Evolutionary conservation across 2,888 invertebrate species (phyloP), one percentile per base, ranked within the genome.

Genomic region (Plutella xylostella): DNA sequence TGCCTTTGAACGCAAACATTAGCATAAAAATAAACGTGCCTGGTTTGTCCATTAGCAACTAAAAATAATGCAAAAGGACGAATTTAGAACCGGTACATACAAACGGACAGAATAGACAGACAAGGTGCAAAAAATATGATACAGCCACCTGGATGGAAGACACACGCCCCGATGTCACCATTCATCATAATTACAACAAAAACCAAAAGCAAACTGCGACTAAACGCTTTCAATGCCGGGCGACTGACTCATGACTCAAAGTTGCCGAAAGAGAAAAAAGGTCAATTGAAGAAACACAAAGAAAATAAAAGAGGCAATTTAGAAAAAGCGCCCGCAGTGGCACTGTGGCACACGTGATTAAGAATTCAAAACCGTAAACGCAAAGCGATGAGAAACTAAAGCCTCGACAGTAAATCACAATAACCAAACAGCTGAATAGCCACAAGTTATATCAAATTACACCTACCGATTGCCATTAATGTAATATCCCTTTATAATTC

Each of bases 401-500:
- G 14, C 51, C 58, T 58, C 51, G 52, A 60, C 54, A 62, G 56
- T 65, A 60, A 65, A 70, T 71, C 67, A 72, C 61, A 68, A 67
- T 65, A 70, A 70, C 67, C 65, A 63, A 71, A 72, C 67, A 70
- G 65, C 69, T 67, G 66, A 60, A 63, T 61, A 59, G 60, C 56
- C 57, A 58, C 57, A 65, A 68, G 63, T 61, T 59, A 63, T 79
- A 80, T 83, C 80, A 78, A 72, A 75, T 82, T 78, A 77, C 82
- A 70, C 72, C 73, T 77, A 79, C 79, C 79, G 71, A 75, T 78
- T 77, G 75, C 76, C 76, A 80, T 80, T 82, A 79, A 73, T 66
- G 72, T 77, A 77, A 79, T 76, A 76, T 66, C 65, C 79, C 72
- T 72, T 69, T 74, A 79, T 79, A 79, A 78, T 65, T 82, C 79